phyloP scores from a whole-genome alignment of 2,888 invertebrate genomes.

The Drosophila demipolita region DNA sequence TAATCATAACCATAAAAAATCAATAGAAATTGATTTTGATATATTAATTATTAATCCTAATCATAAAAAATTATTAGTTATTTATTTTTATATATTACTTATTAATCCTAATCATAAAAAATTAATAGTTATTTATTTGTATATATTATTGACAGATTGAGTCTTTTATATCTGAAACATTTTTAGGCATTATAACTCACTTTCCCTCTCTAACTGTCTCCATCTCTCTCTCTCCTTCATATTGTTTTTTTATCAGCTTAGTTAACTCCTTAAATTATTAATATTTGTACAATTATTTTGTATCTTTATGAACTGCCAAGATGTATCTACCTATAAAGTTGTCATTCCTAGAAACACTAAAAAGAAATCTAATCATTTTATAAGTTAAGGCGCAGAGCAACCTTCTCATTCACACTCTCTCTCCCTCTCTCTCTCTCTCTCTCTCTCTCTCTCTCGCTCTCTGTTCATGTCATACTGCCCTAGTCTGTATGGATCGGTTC shows the following conservation, averaged over 20 bases:
- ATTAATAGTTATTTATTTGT: too few relatives aligned
- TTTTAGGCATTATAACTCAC: not conserved
- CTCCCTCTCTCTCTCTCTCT: not conserved
- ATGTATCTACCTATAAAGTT: not conserved
- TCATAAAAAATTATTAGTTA: not conserved
- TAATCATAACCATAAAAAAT: too few relatives aligned
- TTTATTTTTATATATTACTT: too few relatives aligned
- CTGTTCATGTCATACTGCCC: conserved; percentile 40
- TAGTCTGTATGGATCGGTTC: conserved; percentile 21
- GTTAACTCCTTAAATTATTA: not conserved
- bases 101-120: too few relatives aligned
- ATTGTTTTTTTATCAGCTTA: not conserved
- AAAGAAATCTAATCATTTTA: not conserved
- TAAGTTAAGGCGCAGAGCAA: not conserved
- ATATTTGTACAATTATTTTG: not conserved
- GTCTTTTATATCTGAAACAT: not conserved
- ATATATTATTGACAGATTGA: not conserved
- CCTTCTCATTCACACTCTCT: not conserved
- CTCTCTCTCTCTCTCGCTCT: not conserved
- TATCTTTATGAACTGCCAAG: not conserved
- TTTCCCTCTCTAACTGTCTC: not conserved
- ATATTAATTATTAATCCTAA: not conserved
- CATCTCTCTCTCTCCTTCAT: not conserved
- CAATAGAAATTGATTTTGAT: too few relatives aligned
- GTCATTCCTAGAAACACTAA: not conserved